Evolutionary conservation across 2,888 invertebrate genomes (phyloP), one percentile per base, ranked within the genome.

Genomic region (Thymelicus acteon): DNA sequence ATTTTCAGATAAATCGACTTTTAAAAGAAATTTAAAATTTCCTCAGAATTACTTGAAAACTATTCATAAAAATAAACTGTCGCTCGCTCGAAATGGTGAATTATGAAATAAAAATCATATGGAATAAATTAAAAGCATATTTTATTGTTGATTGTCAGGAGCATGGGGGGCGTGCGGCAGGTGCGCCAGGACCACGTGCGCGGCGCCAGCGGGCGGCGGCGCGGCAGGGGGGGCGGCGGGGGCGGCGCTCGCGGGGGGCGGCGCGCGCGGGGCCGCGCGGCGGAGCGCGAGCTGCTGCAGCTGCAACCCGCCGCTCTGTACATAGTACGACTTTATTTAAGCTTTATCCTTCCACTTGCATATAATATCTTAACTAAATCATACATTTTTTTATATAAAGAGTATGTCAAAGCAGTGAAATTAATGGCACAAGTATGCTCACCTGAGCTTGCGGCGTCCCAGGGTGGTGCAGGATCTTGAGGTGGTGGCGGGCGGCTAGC

Each of bases 281-380:
- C 88, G 74, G 94, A 84, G 75, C 87, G 89, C 78, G 95, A 94
- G 58, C 91, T 94, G 76, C 87, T 95, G 82, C 95, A 95, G 83
- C 94, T 95, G 83, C 95, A 95, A 83, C 94, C 75, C 71, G 72
- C 76, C 68, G 67, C 69, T 62, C 65, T 73, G 64, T 72, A 74
- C 91, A 52, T 8, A 31, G 37, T 19, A 52, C 12, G 1, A 13
- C 5, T n/a, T 6, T 12, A 48, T 6, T 47, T 12, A n/a, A 2
- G 4, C 6, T 48, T 48, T n/a, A 48, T 48, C n/a, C n/a, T 48
- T n/a, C 48, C 0, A 10, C 47, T 47, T 40, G 31, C 31, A 31
- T 31, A 31, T 31, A 19, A 19, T 19, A n/a, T n/a, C n/a, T 19
- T 19, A 19, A 19, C 31, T 5, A 31, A 31, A 31, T 44, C 10